Evolutionary conservation across 2,888 invertebrate genomes (phyloP), one percentile per base, ranked within the genome.

Genomic region (Chloromyia formosa): DNA sequence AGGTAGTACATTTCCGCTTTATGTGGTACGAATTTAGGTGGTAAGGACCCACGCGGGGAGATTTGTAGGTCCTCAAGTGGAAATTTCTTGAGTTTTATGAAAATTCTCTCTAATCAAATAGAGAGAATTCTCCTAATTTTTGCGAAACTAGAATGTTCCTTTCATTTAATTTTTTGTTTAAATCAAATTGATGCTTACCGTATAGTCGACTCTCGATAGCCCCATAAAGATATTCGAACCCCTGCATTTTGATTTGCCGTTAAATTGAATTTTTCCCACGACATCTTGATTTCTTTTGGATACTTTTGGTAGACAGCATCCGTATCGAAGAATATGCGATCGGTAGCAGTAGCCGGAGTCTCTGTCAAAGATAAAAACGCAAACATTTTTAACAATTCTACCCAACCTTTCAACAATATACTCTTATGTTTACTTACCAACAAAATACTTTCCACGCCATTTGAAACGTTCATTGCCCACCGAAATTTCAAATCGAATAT

Each of bases 401-500:
- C n/a, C n/a, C n/a, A n/a, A n/a, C n/a, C n/a, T n/a, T n/a, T n/a
- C n/a, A n/a, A n/a, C n/a, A n/a, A n/a, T n/a, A n/a, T n/a, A n/a
- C n/a, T n/a, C n/a, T n/a, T n/a, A n/a, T n/a, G 27, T 35, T 4
- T 7, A 84, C 90, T 88, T 87, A 95, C 95, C 96, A 77, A 97
- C 93, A 82, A 95, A 96, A 85, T 92, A 96, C 86, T 91, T 92
- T 79, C 96, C 95, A 81, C 94, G 93, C 94, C 95, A 96, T 80
- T 94, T 93, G 83, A 91, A 97, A 64, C 91, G 90, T 75, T 92
- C 92, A 75, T 92, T 93, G 75, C 94, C 94, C 69, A 94, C 90
- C 0, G 95, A 93, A 20, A 97, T 91, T 82, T 94, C 93, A 77
- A 98, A 91, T 71, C 93, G 90, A 1, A 97, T 91, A 80, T 94